Conservation (phyloP, 1,140 invertebrate genomes). For the Coptotermes formosanus region DNA sequence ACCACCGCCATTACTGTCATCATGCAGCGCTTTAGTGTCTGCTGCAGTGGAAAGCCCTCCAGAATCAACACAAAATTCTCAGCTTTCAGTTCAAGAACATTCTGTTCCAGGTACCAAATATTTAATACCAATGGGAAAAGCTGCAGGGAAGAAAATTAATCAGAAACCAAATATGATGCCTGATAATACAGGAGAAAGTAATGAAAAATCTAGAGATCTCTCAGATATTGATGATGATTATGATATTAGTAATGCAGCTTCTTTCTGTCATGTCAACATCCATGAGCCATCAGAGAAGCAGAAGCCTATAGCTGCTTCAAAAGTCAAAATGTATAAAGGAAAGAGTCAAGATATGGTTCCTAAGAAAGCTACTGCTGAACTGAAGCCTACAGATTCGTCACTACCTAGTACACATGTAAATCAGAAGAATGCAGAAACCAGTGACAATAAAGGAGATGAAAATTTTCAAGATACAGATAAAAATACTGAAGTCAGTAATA, state of each 20-base stretch:
- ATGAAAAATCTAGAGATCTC: conserved; percentile 22
- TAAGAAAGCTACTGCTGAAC: not conserved
- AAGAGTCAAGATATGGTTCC: not conserved
- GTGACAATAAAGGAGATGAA: not conserved
- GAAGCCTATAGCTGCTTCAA: not conserved
- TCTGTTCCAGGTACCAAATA: conserved; percentile 20
- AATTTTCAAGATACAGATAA: not conserved
- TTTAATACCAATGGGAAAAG: conserved; percentile 27
- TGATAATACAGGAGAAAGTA: conserved; percentile 1
- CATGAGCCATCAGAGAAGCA: conserved; percentile 32
- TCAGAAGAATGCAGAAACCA: not conserved
- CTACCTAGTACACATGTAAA: not conserved
- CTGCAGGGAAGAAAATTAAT: not conserved
- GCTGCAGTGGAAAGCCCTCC: conserved; percentile 33
- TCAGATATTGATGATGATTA: conserved; percentile 34
- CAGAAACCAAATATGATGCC: conserved; percentile 7
- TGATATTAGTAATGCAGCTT: conserved; percentile 35
- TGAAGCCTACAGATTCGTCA: not conserved
- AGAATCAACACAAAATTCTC: conserved; percentile 18
- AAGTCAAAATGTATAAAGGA: not conserved
- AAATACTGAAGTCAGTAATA: not conserved
- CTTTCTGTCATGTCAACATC: conserved; percentile 38
- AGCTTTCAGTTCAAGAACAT: not conserved
- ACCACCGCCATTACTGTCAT: not conserved
- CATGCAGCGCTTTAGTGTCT: conserved; percentile 38